phyloP scores from a whole-genome alignment of 1,140 invertebrate species.

The Drosophila asahinai region DNA sequence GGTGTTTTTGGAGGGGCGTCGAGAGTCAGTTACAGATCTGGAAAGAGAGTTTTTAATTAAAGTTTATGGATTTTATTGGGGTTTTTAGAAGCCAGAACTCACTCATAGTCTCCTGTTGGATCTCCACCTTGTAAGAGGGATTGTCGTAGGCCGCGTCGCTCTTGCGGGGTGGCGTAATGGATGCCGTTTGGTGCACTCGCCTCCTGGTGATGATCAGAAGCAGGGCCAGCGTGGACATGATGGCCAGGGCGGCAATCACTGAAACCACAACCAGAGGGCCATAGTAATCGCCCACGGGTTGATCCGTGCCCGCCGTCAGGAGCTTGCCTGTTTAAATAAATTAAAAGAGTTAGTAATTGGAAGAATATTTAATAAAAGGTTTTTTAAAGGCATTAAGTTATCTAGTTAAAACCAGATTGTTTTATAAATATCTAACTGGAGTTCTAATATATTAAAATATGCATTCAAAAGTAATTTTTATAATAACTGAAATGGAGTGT shows the following conservation, averaged over 20 bases:
- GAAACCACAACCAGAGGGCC: conserved; percentile 94
- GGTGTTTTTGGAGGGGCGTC: conserved; percentile 46
- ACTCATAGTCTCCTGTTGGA: conserved; percentile 96
- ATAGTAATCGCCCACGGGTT: conserved; percentile 91
- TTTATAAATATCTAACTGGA: not conserved
- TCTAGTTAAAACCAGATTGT: not conserved
- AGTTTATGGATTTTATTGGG: not conserved
- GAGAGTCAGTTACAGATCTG: conserved; percentile 80
- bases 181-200: conserved; percentile 89
- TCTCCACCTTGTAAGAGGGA: conserved; percentile 96
- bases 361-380: not conserved
- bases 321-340: conserved; percentile 86
- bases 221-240: conserved; percentile 91
- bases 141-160: conserved; percentile 93
- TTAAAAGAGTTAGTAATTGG: not conserved
- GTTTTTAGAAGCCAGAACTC: conserved; percentile 50
- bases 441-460: no score
- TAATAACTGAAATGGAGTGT: no score
- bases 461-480: no score
- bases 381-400: not conserved
- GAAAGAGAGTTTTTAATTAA: conserved; percentile 11
- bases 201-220: conserved; percentile 92
- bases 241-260: conserved; percentile 93
- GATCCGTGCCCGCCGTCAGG: conserved; percentile 85
- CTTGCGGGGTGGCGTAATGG: conserved; percentile 88